Percentiles rank a stretch among this genome's conserved stretches.
Conservation (phyloP, 2,888 invertebrate genomes). For the Epinotia nisella region DNA sequence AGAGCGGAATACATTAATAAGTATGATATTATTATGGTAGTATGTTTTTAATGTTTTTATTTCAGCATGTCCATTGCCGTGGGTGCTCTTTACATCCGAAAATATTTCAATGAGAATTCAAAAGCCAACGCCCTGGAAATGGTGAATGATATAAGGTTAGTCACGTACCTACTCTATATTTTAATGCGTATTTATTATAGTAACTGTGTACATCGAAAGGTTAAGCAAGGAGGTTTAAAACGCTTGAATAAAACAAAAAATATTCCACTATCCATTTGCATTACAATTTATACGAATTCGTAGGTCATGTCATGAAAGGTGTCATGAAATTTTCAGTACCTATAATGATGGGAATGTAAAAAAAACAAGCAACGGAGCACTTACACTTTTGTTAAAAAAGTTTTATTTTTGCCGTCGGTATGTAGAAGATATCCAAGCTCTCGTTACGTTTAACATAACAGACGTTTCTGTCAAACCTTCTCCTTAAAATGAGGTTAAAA, state of each 20-base stretch:
- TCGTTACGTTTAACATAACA: too few relatives aligned
- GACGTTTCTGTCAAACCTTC: too few relatives aligned
- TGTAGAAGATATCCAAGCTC: too few relatives aligned
- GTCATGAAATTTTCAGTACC: neutral
- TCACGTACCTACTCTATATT: neutral
- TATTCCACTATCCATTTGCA: slow-evolving; percentile 1
- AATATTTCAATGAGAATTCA: slow-evolving; percentile 94
- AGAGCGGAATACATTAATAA: too few relatives aligned
- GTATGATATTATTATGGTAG: too few relatives aligned
- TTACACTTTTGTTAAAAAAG: too few relatives aligned
- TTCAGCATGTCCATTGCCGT: slow-evolving; percentile 89
- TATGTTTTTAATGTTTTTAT: slow-evolving; percentile 47
- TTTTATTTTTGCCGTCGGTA: too few relatives aligned
- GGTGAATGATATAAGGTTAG: slow-evolving; percentile 91
- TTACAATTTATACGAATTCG: neutral
- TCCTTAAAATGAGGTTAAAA: too few relatives aligned
- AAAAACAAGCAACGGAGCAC: neutral
- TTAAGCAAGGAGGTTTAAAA: neutral
- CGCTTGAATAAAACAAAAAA: neutral
- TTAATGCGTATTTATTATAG: neutral
- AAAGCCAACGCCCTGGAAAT: slow-evolving; percentile 93
- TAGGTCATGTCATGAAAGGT: slow-evolving; percentile 1
- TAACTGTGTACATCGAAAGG: neutral
- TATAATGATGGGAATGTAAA: neutral
- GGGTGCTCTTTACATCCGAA: slow-evolving; percentile 94